Base-by-base conservation (phyloP, 2,888 invertebrate species). In the Octonoba sinensis region DNA sequence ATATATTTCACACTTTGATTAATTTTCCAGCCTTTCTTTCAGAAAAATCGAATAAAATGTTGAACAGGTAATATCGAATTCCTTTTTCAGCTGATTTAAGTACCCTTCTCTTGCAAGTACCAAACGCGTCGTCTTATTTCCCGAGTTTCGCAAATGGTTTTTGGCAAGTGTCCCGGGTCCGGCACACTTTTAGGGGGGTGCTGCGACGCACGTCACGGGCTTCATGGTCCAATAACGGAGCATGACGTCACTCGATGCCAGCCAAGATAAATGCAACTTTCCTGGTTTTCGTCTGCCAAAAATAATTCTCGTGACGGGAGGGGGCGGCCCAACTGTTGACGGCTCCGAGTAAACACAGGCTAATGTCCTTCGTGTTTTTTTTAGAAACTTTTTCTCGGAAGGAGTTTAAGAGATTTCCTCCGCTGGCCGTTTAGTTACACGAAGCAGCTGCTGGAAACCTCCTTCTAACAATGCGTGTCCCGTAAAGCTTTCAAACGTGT, bases 231-330 rank as follows among this genome's bases (percentile, higher is more conserved):
- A 82, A 82, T 82, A 82, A 81, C 46, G 49, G 22, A 36, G 22
- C 11, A 27, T 75, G 82, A 82, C 82, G 82, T 82, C 74, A 75
- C 54, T 20, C 64, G 70, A 65, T 75, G 82, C 82, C 82, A 82
- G 70, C 59, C 71, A 60, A 66, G 56, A 67, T 44, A 54, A 49
- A 65, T 82, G 78, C 46, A 70, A 70, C 70, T 77, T 64, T 44
- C 20, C 76, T 77, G 66, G 56, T 49, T 57, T 65, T 72, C 66
- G 71, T 79, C 78, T 47, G 13, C 36, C 16, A 44, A 51, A 72
- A 20, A 27, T 22, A 16, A 27, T 36, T 18, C 49, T 56, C 77
- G 71, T 78, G 65, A 59, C 65, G 71, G 65, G 69, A 64, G 47
- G 66, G 36, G 27, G 54, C 56, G 47, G 11, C 72, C 59, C 49